These are phyloP conservation scores for Thamnophis sirtalis DNA, from an alignment of 2,113 vertebrate genomes.

Conservation along the genomic window DNA sequence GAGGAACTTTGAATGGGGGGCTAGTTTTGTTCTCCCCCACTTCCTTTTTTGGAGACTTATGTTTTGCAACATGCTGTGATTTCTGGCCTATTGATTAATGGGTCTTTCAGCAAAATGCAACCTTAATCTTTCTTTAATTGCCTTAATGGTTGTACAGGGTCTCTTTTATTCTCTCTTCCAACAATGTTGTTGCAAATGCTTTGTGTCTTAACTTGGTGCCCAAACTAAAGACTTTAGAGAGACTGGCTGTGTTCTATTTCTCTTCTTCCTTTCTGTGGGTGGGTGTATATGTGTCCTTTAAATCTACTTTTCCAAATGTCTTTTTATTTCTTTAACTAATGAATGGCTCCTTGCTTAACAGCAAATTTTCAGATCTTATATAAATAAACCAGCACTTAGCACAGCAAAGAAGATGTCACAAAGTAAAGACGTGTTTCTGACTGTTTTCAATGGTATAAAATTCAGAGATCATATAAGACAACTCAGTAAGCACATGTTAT, in stretches of 20 bases:
- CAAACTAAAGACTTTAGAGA: slow-evolving; percentile 57
- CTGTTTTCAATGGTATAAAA: slow-evolving; percentile 1
- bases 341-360: slow-evolving; percentile 29
- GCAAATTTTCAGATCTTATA: slow-evolving; percentile 44
- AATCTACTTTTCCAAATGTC: slow-evolving; percentile 46
- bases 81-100: slow-evolving; percentile 79
- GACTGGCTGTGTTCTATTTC: slow-evolving; percentile 61
- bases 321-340: slow-evolving; percentile 36
- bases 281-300: slow-evolving; percentile 31
- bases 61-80: slow-evolving; percentile 72
- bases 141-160: slow-evolving; percentile 73
- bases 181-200: slow-evolving; percentile 69
- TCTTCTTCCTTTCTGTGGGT: slow-evolving; percentile 49
- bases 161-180: slow-evolving; percentile 65
- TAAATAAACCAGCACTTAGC: slow-evolving; percentile 42
- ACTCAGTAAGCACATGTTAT: background rate
- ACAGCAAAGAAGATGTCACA: slow-evolving; percentile 3
- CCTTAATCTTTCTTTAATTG: slow-evolving; percentile 81
- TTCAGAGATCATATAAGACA: slow-evolving; percentile 19
- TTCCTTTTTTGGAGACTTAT: slow-evolving; percentile 52
- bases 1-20: background rate
- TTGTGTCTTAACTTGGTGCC: slow-evolving; percentile 72
- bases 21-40: slow-evolving; percentile 21
- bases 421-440: background rate
- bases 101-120: slow-evolving; percentile 72